Percentiles rank a stretch among this genome's conserved stretches.
Evolutionary conservation across 2,797 vertebrate genomes (phyloP).

Genomic region (Acrossocheilus wenchowensis): DNA sequence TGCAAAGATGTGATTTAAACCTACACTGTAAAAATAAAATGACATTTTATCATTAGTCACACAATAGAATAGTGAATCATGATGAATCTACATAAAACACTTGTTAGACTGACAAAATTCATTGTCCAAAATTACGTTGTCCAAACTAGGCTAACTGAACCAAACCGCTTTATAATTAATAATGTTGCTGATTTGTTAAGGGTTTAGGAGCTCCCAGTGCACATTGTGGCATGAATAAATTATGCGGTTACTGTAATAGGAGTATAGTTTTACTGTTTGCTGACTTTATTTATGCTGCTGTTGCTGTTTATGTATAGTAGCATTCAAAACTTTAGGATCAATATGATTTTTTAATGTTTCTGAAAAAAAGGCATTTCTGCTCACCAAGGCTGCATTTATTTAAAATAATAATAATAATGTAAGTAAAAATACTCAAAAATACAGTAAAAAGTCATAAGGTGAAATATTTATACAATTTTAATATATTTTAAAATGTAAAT

Average conservation of each 20-base stretch:
- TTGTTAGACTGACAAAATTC: not conserved
- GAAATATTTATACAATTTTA: not conserved
- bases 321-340: not conserved
- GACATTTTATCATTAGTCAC: not conserved
- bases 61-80: not conserved
- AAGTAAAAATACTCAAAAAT: not conserved
- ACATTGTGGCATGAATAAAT: not conserved
- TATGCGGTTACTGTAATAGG: not conserved
- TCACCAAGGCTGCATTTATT: not conserved
- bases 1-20: constrained; percentile 52
- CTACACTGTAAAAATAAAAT: constrained; percentile 61
- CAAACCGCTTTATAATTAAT: not conserved
- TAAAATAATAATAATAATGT: not conserved
- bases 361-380: not conserved
- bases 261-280: not conserved
- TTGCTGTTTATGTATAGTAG: not conserved
- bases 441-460: not conserved
- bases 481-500: not conserved
- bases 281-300: constrained; percentile 64
- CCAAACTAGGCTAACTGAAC: not conserved
- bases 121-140: no score
- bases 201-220: not conserved
- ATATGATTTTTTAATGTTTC: not conserved
- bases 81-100: not conserved
- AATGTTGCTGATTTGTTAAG: not conserved